Percentiles rank a stretch among this genome's conserved stretches.
Conservation (phyloP, 2,888 invertebrate species). For the Melanargia galathea region DNA sequence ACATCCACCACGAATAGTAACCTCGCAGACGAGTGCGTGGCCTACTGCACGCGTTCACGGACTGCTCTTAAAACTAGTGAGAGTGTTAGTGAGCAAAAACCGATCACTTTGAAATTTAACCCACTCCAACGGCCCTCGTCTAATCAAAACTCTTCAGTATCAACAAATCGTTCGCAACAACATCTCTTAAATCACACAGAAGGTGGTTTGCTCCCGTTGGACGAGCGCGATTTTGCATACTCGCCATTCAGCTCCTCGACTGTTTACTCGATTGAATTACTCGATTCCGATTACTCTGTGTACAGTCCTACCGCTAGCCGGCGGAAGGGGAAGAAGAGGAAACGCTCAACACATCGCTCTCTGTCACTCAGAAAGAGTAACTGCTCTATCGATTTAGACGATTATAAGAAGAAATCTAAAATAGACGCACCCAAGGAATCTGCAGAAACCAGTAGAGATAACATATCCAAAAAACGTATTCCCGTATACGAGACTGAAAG, state of each 20-base stretch:
- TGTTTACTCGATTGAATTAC: constrained; percentile 72
- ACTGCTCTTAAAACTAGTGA: constrained; percentile 73
- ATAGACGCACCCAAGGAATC: constrained; percentile 75
- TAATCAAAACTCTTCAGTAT: constrained; percentile 55
- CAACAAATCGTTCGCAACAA: constrained; percentile 51
- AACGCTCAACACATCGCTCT: constrained; percentile 70
- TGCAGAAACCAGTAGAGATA: constrained; percentile 54
- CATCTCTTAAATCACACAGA: constrained; percentile 57
- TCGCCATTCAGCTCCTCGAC: constrained; percentile 79
- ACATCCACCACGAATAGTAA: constrained; percentile 50
- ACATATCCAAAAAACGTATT: constrained; percentile 49
- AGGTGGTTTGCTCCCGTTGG: constrained; percentile 73
- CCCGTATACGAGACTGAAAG: constrained; percentile 61
- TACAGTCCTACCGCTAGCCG: constrained; percentile 73
- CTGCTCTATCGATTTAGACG: constrained; percentile 63
- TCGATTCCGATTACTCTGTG: constrained; percentile 77
- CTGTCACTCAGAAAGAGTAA: constrained; percentile 68
- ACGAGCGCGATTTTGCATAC: constrained; percentile 78
- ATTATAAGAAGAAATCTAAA: constrained; percentile 78
- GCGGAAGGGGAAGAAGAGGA: constrained; percentile 75
- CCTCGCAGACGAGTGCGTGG: constrained; percentile 69
- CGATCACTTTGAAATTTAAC: constrained; percentile 55
- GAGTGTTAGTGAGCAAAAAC: constrained; percentile 68
- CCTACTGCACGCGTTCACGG: constrained; percentile 76
- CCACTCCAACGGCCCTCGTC: constrained; percentile 47